Evolutionary conservation across 1,140 invertebrate species (phyloP), one percentile per base, ranked within the genome.

Genomic region (Micrasema longulum): DNA sequence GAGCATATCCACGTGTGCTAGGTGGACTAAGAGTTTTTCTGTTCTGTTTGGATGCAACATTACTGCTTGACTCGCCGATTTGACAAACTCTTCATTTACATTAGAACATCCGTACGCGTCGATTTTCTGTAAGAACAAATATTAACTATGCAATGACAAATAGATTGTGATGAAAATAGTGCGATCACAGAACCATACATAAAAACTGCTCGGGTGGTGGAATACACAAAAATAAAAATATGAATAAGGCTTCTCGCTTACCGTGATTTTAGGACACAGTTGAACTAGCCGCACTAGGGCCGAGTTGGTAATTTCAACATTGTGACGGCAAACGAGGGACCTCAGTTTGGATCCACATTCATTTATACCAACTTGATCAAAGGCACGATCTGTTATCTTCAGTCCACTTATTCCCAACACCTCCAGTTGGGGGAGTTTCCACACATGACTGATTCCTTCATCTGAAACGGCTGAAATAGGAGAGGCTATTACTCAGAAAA

Each of bases 401-500:
- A 71, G 48, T 9, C 23, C 60, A 22, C 74, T 72, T 10, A 75
- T 43, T 11, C 64, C 67, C n/a, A 75, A 22, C 14, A 57, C 47
- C 55, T 72, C 60, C 20, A 75, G 38, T 20, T 72, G 11, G 23
- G 67, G 67, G 14, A 75, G 53, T 36, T 63, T 66, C 66, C 69
- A 75, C 14, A 72, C 63, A 22, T 69, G 23, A n/a, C 16, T 16
- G 23, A 75, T 55, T 12, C 45, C 65, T 20, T 66, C 48, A 45
- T 75, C 70, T 2, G 55, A 66, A 6, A 72, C 16, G 9, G 5
- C 73, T 75, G 60, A 48, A 70, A n/a, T n/a, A n/a, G n/a, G n/a
- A n/a, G n/a, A n/a, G n/a, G n/a, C n/a, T n/a, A n/a, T n/a, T n/a
- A n/a, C n/a, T n/a, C n/a, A n/a, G n/a, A n/a, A n/a, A n/a, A n/a